phyloP scores from a whole-genome alignment of 2,888 invertebrate species.

The Pedicia rivosa region DNA sequence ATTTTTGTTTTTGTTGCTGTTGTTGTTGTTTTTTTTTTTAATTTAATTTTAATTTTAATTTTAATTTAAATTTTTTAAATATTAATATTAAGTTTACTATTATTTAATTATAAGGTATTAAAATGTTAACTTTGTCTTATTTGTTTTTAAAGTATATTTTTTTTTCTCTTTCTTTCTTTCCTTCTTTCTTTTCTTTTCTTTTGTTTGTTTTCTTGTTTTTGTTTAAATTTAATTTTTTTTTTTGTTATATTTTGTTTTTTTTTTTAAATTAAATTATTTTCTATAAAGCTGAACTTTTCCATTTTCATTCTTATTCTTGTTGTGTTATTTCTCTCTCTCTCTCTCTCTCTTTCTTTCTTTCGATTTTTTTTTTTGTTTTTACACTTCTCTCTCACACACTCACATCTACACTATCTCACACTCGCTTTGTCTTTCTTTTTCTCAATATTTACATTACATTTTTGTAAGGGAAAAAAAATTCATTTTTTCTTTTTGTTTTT shows the following conservation, averaged over 20 bases:
- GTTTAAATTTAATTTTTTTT: not conserved
- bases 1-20: no score
- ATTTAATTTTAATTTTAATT: conserved; percentile 2
- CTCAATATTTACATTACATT: not conserved
- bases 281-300: no score
- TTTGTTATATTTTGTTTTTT: not conserved
- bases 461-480: not conserved
- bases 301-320: no score
- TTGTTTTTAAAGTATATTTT: conserved; percentile 1
- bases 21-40: not conserved
- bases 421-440: no score
- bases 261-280: no score
- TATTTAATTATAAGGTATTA: conserved; percentile 12
- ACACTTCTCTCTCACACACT: no score
- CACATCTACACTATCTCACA: no score
- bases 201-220: not conserved
- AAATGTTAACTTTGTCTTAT: conserved; percentile 13
- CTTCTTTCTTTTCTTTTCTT: not conserved
- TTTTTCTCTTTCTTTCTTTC: not conserved
- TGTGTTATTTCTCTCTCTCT: no score
- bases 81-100: conserved; percentile 4
- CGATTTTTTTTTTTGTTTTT: no score
- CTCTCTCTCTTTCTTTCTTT: no score
- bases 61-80: conserved; percentile 2
- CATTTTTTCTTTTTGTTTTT: not conserved